phyloP scores from a whole-genome alignment of 2,113 vertebrate species.

The Notechis scutatus region DNA sequence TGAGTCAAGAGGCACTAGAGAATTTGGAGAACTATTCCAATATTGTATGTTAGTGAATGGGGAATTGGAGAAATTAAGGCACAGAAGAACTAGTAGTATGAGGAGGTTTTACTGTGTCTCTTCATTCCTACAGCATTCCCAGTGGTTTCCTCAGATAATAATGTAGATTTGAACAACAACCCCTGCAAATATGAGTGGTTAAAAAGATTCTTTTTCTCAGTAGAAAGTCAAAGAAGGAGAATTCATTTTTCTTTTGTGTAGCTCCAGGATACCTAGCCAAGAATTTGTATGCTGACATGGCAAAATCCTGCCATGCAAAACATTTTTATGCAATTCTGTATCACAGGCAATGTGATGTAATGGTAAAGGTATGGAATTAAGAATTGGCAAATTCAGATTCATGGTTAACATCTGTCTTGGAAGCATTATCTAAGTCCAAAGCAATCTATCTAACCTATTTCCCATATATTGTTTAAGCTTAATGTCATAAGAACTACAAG shows the following conservation, averaged over 20 bases:
- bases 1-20: not conserved
- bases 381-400: not conserved
- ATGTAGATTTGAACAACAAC: not conserved
- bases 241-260: not conserved
- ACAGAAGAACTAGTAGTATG: not conserved
- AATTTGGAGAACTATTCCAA: not conserved
- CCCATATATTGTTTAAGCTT: not conserved
- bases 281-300: too few species aligned
- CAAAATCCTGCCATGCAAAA: not conserved
- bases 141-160: not conserved
- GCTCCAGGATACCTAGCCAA: not conserved
- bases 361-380: not conserved
- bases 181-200: not conserved
- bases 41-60: not conserved
- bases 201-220: not conserved
- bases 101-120: too few species aligned
- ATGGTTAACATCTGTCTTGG: not conserved
- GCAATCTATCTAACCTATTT: not conserved
- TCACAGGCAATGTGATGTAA: not conserved
- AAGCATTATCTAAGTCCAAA: not conserved
- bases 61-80: not conserved
- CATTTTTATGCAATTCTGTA: not conserved
- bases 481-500: not conserved
- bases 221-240: not conserved
- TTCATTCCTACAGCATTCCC: not conserved